Conservation (phyloP, 2,113 vertebrate genomes). For the Orycteropus afer region DNA sequence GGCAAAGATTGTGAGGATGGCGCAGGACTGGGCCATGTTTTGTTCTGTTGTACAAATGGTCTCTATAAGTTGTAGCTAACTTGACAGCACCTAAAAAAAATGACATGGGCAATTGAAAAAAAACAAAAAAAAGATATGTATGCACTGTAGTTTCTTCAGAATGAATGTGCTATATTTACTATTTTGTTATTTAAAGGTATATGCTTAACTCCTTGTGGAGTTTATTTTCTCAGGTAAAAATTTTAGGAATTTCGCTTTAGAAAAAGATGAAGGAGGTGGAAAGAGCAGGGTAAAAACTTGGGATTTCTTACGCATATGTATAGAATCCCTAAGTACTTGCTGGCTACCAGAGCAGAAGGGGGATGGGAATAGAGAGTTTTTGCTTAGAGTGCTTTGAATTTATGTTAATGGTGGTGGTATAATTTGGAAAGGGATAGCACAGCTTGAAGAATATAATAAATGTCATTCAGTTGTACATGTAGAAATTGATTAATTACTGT, state of each 20-base stretch:
- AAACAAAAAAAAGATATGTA: not conserved
- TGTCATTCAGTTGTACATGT: not conserved
- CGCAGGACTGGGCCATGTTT: too few species aligned
- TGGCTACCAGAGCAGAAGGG: not conserved
- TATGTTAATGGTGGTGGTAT: not conserved
- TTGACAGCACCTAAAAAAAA: too few species aligned
- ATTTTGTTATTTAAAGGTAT: slow-evolving; percentile 50
- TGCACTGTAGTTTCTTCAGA: slow-evolving; percentile 46
- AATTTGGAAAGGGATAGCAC: not conserved
- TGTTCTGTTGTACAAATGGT: too few species aligned
- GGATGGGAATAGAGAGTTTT: not conserved
- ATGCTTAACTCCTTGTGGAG: slow-evolving; percentile 20
- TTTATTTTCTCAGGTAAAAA: slow-evolving; percentile 8
- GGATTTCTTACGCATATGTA: not conserved
- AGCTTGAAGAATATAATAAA: not conserved
- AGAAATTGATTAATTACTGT: not conserved
- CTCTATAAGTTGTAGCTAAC: too few species aligned
- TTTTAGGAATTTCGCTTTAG: not conserved
- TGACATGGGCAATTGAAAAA: slow-evolving; percentile 42
- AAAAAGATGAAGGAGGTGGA: not conserved
- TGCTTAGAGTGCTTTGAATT: not conserved
- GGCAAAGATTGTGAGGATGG: too few species aligned
- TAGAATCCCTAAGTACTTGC: not conserved
- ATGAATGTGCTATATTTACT: slow-evolving; percentile 46
- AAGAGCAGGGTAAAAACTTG: not conserved